Percentiles rank a stretch among this genome's conserved stretches.
phyloP scores from a whole-genome alignment of 2,113 vertebrate species.

The Psephotus haematonotus region DNA sequence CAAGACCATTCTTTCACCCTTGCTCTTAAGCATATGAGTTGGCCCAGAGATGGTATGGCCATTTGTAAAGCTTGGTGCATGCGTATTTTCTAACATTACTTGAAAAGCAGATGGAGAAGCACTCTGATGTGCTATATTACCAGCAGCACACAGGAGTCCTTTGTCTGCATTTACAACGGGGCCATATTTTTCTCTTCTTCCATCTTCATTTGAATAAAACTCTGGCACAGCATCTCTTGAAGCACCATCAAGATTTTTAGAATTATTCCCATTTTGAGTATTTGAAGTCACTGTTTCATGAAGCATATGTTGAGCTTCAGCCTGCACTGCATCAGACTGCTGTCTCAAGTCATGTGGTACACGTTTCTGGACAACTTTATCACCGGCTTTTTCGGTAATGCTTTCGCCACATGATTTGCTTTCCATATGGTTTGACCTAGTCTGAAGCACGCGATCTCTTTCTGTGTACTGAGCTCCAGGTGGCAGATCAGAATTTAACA shows the following conservation, averaged over 20 bases:
- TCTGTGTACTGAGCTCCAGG: conserved; percentile 18
- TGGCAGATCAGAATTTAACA: conserved; percentile 33
- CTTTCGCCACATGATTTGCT: neutral
- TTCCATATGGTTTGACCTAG: neutral
- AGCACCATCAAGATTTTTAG: neutral
- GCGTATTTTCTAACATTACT: neutral
- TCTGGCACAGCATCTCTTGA: neutral
- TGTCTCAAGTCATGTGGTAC: conserved; percentile 39
- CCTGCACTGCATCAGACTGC: neutral
- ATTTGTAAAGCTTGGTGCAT: neutral
- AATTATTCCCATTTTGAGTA: neutral
- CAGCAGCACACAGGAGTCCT: neutral
- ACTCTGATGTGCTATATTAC: neutral
- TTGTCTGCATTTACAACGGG: neutral
- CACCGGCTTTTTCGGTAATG: neutral
- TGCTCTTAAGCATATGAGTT: neutral
- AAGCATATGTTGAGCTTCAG: neutral
- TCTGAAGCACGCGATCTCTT: neutral
- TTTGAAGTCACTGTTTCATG: neutral
- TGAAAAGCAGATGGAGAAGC: neutral
- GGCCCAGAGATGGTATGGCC: neutral
- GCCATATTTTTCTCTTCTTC: neutral
- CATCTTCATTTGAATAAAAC: neutral
- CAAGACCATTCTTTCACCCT: neutral
- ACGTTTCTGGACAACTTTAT: conserved; percentile 12